Conservation (phyloP, 2,888 invertebrate species). For the Pandemis heparana region DNA sequence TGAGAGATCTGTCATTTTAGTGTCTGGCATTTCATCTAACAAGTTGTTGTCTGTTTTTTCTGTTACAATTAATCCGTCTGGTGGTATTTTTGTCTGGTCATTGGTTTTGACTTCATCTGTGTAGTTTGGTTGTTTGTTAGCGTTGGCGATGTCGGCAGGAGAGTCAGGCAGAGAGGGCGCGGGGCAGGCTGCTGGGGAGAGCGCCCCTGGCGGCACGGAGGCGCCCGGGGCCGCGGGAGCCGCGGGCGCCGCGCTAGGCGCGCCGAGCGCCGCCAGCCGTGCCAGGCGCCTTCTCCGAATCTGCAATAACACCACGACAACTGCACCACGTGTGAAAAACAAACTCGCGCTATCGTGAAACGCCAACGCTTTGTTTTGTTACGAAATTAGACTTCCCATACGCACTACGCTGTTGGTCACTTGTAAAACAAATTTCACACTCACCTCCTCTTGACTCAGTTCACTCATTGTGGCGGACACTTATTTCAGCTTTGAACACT, state of each 20-base stretch:
- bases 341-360: constrained; percentile 64
- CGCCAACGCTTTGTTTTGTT: constrained; percentile 84
- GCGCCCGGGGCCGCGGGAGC: constrained; percentile 80
- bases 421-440: constrained; percentile 76
- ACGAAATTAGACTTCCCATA: constrained; percentile 84
- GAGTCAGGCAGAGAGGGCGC: constrained; percentile 63
- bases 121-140: constrained; percentile 74
- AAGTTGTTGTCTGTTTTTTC: constrained; percentile 80
- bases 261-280: constrained; percentile 88
- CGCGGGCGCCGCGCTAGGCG: constrained; percentile 78
- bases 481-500: constrained; percentile 57
- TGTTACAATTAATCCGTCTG: constrained; percentile 80
- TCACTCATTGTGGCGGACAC: constrained; percentile 89
- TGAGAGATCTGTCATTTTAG: constrained; percentile 83
- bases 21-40: constrained; percentile 81
- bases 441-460: constrained; percentile 95
- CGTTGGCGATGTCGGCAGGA: constrained; percentile 63
- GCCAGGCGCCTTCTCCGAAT: constrained; percentile 92
- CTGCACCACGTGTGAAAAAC: constrained; percentile 65
- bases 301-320: constrained; percentile 79
- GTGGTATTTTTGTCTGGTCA: constrained; percentile 74
- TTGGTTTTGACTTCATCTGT: constrained; percentile 72
- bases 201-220: constrained; percentile 64
- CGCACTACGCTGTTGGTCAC: constrained; percentile 76
- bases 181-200: constrained; percentile 62